Percentiles rank a stretch among this genome's conserved stretches.
Evolutionary conservation across 2,888 invertebrate genomes (phyloP).

Genomic region (Pyrgus malvae): DNA sequence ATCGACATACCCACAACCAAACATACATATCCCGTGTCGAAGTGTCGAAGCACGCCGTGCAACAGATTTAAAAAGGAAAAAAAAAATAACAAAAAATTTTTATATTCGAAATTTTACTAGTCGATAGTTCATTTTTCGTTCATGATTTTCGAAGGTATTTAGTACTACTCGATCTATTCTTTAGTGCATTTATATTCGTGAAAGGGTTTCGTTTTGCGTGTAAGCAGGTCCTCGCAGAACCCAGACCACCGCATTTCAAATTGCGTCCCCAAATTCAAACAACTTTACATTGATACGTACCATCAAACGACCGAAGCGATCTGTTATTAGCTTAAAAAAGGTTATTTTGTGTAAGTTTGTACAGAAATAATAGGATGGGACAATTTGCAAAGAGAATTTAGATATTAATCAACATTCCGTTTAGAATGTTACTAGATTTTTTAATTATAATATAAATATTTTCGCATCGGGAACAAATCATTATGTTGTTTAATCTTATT

Average conservation of each 20-base stretch:
- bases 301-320: slow-evolving; percentile 53
- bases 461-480: slow-evolving; percentile 80
- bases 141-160: slow-evolving; percentile 34
- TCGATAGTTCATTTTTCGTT: slow-evolving; percentile 67
- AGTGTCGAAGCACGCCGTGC: slow-evolving; percentile 65
- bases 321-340: slow-evolving; percentile 74
- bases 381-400: slow-evolving; percentile 81
- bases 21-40: slow-evolving; percentile 77
- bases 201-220: slow-evolving; percentile 46
- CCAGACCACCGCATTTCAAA: slow-evolving; percentile 73
- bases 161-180: not conserved
- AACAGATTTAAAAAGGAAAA: slow-evolving; percentile 48
- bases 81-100: slow-evolving; percentile 60
- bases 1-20: slow-evolving; percentile 31
- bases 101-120: slow-evolving; percentile 79
- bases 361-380: slow-evolving; percentile 80
- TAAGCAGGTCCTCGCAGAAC: slow-evolving; percentile 42
- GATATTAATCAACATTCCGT: slow-evolving; percentile 79
- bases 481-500: slow-evolving; percentile 82
- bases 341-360: slow-evolving; percentile 79
- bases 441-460: slow-evolving; percentile 67
- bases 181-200: slow-evolving; percentile 71
- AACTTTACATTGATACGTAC: slow-evolving; percentile 53
- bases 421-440: slow-evolving; percentile 81
- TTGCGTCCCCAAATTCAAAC: slow-evolving; percentile 51